Evolutionary conservation across 2,888 invertebrate species (phyloP), one percentile per base, ranked within the genome.

Genomic region (Drosophila atripex): DNA sequence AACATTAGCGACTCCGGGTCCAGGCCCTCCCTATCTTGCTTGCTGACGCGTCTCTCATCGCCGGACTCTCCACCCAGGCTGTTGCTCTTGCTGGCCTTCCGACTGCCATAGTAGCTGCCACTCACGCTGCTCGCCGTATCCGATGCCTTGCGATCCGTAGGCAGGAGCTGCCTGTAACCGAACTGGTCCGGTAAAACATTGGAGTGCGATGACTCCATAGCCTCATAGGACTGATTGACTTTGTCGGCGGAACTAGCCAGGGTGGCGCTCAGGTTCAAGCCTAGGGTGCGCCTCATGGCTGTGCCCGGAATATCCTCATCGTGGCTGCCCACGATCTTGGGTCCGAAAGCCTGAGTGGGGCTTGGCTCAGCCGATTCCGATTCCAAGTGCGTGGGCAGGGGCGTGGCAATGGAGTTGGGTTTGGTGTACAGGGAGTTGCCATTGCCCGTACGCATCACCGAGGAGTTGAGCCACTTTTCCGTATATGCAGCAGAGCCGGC

Each of bases 1-100:
- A 95, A 95, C 92, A 95, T 93, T 4, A 96, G 90, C 7, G 94
- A 95, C 77, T 95, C 95, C 8, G 95, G 94, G 84, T 95, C 95
- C 38, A 94, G 88, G 11, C 94, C 94, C 93, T 91, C 91, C 7
- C 90, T 85, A 74, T 92, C 92, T 74, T 92, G 92, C 57, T 91
- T 92, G 64, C 91, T 91, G 3, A 88, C 72, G 23, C 91, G 86
- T 21, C 91, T 77, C 11, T 86, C 83, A 0, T 86, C 77, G 1
- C 47, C 60, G 30, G 78, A 82, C 3, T 87, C 88, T 5, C 85
- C 89, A 2, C 71, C 59, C 0, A 77, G 58, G 30, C 89, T 91
- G 45, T 88, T 88, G 11, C 86, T 79, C 64, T 90, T 90, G 71
- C 91, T 91, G 16, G 87, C 84, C 69, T 90, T 90, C 9, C 89